These are phyloP conservation scores for Panthera leo DNA, from an alignment of 2,113 vertebrate species.

Conservation along the genomic window DNA sequence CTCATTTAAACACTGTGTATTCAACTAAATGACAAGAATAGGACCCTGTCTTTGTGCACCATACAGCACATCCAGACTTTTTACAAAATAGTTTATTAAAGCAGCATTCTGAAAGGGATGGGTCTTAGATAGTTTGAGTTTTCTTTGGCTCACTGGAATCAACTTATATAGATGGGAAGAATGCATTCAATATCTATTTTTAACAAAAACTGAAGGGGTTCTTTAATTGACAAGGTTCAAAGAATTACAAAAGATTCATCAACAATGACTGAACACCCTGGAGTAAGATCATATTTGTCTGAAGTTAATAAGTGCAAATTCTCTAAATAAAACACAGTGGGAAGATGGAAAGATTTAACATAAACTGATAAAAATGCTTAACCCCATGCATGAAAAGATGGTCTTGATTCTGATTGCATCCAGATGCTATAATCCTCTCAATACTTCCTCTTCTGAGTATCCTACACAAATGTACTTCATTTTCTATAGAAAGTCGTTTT, in stretches of 20 bases:
- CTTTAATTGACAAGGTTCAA: neutral
- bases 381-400: neutral
- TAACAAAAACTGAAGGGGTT: conserved; percentile 1
- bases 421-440: neutral
- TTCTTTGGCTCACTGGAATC: neutral
- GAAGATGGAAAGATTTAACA: neutral
- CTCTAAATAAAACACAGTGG: neutral
- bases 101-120: neutral
- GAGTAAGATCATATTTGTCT: neutral
- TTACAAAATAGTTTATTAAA: conserved; percentile 20
- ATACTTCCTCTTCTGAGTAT: neutral
- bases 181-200: neutral
- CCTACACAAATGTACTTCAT: neutral
- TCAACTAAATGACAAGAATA: neutral
- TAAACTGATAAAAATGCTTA: neutral
- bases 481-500: neutral
- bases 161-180: neutral
- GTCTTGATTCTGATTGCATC: neutral
- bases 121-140: neutral
- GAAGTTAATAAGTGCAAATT: neutral
- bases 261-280: neutral
- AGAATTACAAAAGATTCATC: neutral
- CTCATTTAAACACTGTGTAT: neutral
- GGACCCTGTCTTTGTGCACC: neutral
- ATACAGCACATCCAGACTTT: neutral